Evolutionary conservation across 37 sponge, comb jelly and placozoan genomes (phyloP).

Genomic region (Cladorhizidae sp.): DNA sequence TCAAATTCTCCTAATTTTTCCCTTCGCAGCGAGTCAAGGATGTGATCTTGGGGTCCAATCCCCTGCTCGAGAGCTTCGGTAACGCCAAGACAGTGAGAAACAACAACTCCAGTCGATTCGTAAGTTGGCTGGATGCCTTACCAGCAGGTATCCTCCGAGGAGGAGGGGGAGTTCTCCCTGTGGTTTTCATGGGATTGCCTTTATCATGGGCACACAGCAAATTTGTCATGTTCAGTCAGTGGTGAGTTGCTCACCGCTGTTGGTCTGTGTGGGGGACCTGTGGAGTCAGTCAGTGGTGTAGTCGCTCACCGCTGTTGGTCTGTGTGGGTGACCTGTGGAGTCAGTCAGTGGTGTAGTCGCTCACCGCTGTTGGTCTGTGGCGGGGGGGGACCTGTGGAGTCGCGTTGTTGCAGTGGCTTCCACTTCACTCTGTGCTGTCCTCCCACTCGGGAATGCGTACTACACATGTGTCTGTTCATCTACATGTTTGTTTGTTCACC

Average conservation of each 20-base stretch:
- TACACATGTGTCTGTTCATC: too few relatives aligned
- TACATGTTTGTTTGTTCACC: too few relatives aligned
- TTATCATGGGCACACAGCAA: background rate
- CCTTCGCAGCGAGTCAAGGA: constrained; percentile 86
- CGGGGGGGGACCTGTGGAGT: too few relatives aligned
- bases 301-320: too few relatives aligned
- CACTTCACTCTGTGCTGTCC: too few relatives aligned
- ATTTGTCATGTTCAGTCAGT: too few relatives aligned
- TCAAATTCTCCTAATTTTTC: background rate
- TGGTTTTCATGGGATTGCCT: constrained; percentile 92
- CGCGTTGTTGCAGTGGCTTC: too few relatives aligned
- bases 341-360: background rate
- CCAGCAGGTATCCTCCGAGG: background rate
- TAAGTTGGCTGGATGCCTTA: constrained; percentile 40
- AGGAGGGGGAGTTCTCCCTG: constrained; percentile 71
- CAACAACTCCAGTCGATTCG: constrained; percentile 93
- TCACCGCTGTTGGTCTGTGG: too few relatives aligned
- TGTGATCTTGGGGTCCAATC: constrained; percentile 95
- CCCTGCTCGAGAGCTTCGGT: constrained; percentile 93
- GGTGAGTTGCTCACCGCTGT: too few relatives aligned
- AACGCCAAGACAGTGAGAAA: constrained; percentile 93
- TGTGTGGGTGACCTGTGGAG: too few relatives aligned
- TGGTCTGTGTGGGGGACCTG: background rate
- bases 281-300: background rate
- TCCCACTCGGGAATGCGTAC: too few relatives aligned